Conservation (phyloP, 1,140 invertebrate species). For the Pseudomyrmex gracilis region DNA sequence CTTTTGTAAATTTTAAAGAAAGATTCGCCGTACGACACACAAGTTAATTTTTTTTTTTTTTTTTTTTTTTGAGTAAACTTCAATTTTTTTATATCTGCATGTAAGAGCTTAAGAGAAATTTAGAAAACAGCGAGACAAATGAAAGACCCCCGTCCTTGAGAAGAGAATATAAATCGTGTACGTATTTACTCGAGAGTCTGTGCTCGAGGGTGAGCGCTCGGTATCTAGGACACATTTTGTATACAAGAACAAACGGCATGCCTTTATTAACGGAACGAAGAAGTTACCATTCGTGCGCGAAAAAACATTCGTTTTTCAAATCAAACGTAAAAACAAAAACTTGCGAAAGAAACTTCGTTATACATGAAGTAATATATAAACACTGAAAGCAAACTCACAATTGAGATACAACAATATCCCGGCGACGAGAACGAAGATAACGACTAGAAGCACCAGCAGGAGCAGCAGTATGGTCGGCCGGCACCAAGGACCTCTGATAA, state of each 20-base stretch:
- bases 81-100: neutral
- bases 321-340: neutral
- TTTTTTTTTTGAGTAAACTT: neutral
- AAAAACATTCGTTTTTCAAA: slow-evolving; percentile 1
- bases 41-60: no score
- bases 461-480: slow-evolving; percentile 86
- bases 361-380: neutral
- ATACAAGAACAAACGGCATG: neutral
- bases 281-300: neutral
- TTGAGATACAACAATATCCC: slow-evolving; percentile 87
- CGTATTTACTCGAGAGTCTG: neutral
- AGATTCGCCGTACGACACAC: no score
- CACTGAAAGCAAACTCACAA: slow-evolving; percentile 83
- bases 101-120: neutral
- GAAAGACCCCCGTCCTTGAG: neutral
- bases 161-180: neutral
- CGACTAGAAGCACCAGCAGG: slow-evolving; percentile 85
- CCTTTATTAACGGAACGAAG: slow-evolving; percentile 30
- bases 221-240: neutral
- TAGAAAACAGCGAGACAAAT: neutral
- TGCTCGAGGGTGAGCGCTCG: neutral
- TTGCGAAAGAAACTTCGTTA: neutral
- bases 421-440: slow-evolving; percentile 87
- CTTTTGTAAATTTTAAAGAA: no score
- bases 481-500: slow-evolving; percentile 84